These are phyloP conservation scores for Leucozona laternaria DNA, from an alignment of 2,888 invertebrate genomes.

Conservation along the genomic window DNA sequence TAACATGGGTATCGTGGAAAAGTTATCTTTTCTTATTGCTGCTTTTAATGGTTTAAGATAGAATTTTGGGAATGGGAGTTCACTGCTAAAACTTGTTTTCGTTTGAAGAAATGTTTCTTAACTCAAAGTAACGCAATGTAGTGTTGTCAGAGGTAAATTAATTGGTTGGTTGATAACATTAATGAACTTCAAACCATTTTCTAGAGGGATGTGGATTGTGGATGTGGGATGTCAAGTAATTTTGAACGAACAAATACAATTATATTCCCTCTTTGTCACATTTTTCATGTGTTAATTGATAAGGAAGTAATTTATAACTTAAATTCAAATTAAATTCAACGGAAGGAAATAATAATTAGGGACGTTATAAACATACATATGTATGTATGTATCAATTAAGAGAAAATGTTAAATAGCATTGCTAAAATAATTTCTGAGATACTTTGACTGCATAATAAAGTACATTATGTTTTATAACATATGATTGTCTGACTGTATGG, in stretches of 20 bases:
- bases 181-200: neutral
- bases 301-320: neutral
- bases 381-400: too few relatives aligned
- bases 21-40: slow-evolving; percentile 43
- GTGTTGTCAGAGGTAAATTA: neutral
- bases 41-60: neutral
- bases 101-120: slow-evolving; percentile 8
- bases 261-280: neutral
- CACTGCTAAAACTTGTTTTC: neutral
- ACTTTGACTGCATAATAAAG: too few relatives aligned
- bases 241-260: neutral
- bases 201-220: too few relatives aligned
- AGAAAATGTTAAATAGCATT: too few relatives aligned
- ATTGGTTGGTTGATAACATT: slow-evolving; percentile 31
- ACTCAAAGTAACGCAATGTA: neutral
- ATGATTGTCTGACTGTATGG: too few relatives aligned
- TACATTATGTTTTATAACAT: too few relatives aligned
- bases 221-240: neutral
- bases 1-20: slow-evolving; percentile 12
- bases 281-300: neutral
- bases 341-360: neutral
- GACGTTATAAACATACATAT: too few relatives aligned
- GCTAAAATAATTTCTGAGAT: too few relatives aligned
- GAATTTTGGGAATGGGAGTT: neutral
- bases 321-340: neutral